Conservation (phyloP, 2,113 vertebrate genomes). For the Cyanoramphus novaezelandiae region DNA sequence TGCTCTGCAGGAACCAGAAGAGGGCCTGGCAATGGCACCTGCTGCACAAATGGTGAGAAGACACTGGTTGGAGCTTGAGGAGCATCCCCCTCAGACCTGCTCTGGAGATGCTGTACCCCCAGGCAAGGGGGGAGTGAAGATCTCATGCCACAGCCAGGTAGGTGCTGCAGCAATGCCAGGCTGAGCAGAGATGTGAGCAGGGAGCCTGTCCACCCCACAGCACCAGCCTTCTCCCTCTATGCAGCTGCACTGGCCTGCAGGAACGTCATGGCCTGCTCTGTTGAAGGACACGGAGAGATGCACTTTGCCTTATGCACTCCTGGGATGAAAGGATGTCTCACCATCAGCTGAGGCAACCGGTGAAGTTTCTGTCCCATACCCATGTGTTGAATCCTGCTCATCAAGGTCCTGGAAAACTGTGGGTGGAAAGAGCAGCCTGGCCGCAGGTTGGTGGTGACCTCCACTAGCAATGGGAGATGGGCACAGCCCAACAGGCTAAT, state of each 20-base stretch:
- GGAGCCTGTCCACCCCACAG: neutral
- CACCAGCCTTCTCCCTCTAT: neutral
- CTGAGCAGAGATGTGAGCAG: neutral
- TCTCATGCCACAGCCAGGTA: neutral
- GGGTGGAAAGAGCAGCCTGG: neutral
- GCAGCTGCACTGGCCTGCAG: neutral
- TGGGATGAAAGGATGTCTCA: neutral
- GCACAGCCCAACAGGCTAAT: neutral
- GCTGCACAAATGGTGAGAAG: neutral
- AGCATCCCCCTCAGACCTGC: neutral
- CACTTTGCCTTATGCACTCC: neutral
- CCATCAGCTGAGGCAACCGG: neutral
- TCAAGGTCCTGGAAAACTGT: neutral
- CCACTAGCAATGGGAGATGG: neutral
- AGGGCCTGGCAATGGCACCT: neutral
- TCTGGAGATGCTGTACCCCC: neutral
- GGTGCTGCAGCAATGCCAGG: neutral
- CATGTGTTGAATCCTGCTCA: neutral
- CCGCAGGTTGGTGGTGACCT: neutral
- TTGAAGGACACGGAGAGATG: neutral
- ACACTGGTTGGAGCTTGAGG: neutral
- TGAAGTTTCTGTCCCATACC: neutral
- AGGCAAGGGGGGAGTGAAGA: neutral
- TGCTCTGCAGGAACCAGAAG: neutral
- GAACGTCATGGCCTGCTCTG: accelerated